phyloP scores from a whole-genome alignment of 2,888 invertebrate species.

The Eupeodes latifasciatus region DNA sequence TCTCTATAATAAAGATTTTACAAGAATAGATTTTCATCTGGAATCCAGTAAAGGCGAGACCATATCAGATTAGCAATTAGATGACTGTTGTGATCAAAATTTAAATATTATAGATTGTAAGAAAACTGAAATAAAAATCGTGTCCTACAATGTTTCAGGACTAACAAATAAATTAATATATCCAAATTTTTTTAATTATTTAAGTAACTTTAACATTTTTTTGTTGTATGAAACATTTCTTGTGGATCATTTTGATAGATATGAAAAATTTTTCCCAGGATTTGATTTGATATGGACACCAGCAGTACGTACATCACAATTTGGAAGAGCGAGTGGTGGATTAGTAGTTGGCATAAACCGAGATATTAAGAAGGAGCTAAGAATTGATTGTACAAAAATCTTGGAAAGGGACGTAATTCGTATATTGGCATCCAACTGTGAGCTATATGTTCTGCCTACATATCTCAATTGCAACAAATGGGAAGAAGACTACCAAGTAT shows the following conservation, averaged over 20 bases:
- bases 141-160: constrained; percentile 11
- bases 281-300: too few relatives aligned
- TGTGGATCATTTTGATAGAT: background rate
- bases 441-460: too few relatives aligned
- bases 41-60: too few relatives aligned
- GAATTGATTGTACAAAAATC: background rate
- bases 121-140: constrained; percentile 13
- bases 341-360: too few relatives aligned
- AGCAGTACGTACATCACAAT: too few relatives aligned
- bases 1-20: background rate
- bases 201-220: constrained; percentile 13
- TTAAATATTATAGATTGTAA: constrained; percentile 1
- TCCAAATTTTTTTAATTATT: constrained; percentile 6
- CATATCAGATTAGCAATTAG: background rate
- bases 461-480: too few relatives aligned
- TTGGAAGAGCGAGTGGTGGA: too few relatives aligned
- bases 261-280: too few relatives aligned
- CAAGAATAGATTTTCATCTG: background rate
- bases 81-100: constrained; percentile 1
- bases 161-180: background rate
- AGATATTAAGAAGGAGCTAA: too few relatives aligned
- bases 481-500: too few relatives aligned
- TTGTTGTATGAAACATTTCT: background rate
- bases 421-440: too few relatives aligned
- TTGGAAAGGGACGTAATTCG: background rate